Percentiles rank a stretch among this genome's conserved stretches.
Evolutionary conservation across 2,888 invertebrate genomes (phyloP).

Genomic region (Phengaris alcon): DNA sequence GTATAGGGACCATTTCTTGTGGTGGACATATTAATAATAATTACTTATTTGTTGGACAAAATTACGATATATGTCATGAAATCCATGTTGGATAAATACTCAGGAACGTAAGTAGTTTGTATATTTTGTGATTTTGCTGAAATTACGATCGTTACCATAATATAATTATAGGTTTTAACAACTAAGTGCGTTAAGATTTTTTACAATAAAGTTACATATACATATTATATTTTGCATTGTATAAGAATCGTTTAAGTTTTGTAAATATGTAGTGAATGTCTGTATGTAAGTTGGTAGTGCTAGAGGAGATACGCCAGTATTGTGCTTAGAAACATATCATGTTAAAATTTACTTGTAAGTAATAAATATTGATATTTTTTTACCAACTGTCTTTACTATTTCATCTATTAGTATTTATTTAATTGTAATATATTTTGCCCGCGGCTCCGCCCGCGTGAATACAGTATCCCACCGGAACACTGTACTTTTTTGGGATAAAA

Average conservation of each 20-base stretch:
- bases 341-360: conserved; percentile 23
- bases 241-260: background rate
- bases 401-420: background rate
- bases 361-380: conserved; percentile 39
- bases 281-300: background rate
- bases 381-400: conserved; percentile 32
- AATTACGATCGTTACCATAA: too few species aligned
- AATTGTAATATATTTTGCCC: too few species aligned
- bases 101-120: background rate
- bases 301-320: background rate
- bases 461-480: too few species aligned
- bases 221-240: background rate
- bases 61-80: background rate
- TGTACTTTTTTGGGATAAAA: too few species aligned
- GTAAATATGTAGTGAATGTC: background rate
- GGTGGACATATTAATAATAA: background rate
- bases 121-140: too few species aligned
- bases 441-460: too few species aligned
- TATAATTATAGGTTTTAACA: too few species aligned
- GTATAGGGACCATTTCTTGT: background rate
- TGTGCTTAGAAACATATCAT: conserved; percentile 34
- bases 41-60: background rate
- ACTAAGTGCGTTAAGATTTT: too few species aligned
- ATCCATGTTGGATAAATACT: background rate
- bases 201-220: background rate